A percentile compares a stretch with the other conserved stretches of the same genome.
These are phyloP conservation scores for Xiphias gladius DNA, from an alignment of 2,113 vertebrate species.

Conservation along the genomic window DNA sequence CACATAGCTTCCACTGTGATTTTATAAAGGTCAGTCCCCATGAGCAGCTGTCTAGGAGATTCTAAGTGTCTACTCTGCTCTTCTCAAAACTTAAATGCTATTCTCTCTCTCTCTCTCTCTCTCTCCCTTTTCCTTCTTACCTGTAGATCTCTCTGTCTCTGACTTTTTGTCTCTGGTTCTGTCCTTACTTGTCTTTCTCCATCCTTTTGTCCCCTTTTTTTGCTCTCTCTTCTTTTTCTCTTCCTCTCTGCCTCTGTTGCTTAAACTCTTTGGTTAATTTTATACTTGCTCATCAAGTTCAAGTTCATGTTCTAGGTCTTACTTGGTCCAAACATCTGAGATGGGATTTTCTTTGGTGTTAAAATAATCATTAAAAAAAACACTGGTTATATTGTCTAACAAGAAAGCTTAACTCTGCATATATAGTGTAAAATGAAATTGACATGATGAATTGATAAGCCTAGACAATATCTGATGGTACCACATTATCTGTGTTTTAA, in stretches of 20 bases:
- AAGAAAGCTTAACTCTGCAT: not conserved
- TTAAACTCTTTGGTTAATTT: not conserved
- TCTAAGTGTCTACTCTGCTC: conserved; percentile 58
- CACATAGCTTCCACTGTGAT: conserved; percentile 59
- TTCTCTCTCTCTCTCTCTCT: conserved; percentile 12
- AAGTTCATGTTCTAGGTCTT: not conserved
- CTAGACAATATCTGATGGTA: not conserved
- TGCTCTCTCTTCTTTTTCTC: not conserved
- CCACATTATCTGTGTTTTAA: no score
- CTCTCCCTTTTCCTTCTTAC: not conserved
- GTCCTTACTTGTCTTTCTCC: not conserved
- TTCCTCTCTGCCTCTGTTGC: not conserved
- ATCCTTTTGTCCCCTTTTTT: not conserved
- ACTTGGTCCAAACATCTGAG: not conserved
- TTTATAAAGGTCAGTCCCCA: conserved; percentile 76
- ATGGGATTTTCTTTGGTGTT: not conserved
- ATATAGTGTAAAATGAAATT: not conserved
- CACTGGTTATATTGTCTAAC: not conserved
- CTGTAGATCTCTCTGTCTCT: not conserved
- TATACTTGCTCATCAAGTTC: not conserved
- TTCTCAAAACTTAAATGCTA: conserved; percentile 54
- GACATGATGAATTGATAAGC: no score
- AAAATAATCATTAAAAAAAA: not conserved
- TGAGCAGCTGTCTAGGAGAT: conserved; percentile 59
- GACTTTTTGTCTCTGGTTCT: conserved; percentile 20